Percentiles rank a stretch among this genome's conserved stretches.
Evolutionary conservation across 2,113 vertebrate genomes (phyloP).

Genomic region (Chionis minor): DNA sequence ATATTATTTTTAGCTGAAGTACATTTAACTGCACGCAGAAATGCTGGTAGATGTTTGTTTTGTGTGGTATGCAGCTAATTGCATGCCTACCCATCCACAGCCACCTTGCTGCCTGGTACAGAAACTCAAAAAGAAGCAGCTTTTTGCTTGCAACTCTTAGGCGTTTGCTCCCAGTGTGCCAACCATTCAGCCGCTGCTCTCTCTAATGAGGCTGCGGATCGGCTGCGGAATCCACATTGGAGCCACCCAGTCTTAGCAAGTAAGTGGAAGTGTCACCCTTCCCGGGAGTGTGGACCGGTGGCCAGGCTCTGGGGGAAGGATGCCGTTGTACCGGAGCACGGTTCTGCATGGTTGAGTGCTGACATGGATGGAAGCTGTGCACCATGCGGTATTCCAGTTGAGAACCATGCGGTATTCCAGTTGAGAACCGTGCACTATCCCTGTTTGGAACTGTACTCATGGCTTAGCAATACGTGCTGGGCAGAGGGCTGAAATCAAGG

Average conservation of each 20-base stretch:
- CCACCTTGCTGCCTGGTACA: not conserved
- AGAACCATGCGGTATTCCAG: not conserved
- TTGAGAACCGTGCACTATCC: no score
- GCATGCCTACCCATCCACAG: not conserved
- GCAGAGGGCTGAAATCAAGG: not conserved
- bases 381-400: no score
- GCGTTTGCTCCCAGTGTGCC: not conserved
- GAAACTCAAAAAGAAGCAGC: not conserved
- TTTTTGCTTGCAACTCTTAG: not conserved
- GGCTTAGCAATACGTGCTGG: not conserved
- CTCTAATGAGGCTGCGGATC: not conserved
- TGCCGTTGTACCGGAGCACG: not conserved
- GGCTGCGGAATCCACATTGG: not conserved
- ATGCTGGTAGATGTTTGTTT: not conserved
- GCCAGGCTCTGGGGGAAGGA: not conserved
- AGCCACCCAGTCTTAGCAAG: not conserved
- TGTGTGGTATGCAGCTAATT: not conserved
- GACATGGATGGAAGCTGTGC: not conserved
- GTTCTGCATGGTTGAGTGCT: not conserved
- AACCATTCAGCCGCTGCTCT: not conserved
- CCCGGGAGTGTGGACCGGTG: accelerated
- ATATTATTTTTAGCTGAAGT: not conserved
- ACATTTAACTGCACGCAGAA: not conserved
- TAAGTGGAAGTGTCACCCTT: no score
- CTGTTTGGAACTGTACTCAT: not conserved